A percentile compares a stretch with the other conserved stretches of the same genome.
Evolutionary conservation across 2,113 vertebrate genomes (phyloP).

Genomic region (Ictidomys tridecemlineatus): DNA sequence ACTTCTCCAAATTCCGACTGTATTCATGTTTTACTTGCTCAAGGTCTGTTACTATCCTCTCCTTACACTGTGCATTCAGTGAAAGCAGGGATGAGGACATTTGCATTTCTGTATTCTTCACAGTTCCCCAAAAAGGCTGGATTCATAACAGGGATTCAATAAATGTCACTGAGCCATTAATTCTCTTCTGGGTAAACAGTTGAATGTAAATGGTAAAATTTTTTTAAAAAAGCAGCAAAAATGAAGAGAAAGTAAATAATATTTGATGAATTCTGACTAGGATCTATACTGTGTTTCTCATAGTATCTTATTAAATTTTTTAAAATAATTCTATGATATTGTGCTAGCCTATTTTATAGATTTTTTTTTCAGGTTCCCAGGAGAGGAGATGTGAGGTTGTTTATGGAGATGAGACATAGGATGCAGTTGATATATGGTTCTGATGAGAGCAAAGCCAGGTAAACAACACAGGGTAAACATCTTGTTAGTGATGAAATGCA

Average conservation of each 20-base stretch:
- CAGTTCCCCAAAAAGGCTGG: neutral
- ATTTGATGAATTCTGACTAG: neutral
- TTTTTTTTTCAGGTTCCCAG: neutral
- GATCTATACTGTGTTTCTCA: neutral
- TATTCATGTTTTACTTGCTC: neutral
- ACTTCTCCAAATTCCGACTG: neutral
- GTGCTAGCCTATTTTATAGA: neutral
- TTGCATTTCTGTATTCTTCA: neutral
- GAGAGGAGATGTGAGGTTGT: neutral
- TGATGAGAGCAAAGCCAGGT: neutral
- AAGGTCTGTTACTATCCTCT: neutral
- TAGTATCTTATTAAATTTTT: too few relatives aligned
- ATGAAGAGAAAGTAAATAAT: neutral
- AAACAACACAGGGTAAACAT: neutral
- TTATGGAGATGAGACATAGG: neutral
- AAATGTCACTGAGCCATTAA: neutral
- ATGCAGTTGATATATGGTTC: neutral
- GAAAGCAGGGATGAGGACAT: neutral
- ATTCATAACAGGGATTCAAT: neutral
- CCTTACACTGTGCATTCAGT: neutral
- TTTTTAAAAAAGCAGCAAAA: neutral
- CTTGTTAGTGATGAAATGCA: neutral
- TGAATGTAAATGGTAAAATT: neutral
- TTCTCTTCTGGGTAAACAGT: neutral
- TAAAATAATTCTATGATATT: neutral